These are phyloP conservation scores for Pangasius macronema DNA, from an alignment of 2,797 vertebrate genomes.

Conservation along the genomic window DNA sequence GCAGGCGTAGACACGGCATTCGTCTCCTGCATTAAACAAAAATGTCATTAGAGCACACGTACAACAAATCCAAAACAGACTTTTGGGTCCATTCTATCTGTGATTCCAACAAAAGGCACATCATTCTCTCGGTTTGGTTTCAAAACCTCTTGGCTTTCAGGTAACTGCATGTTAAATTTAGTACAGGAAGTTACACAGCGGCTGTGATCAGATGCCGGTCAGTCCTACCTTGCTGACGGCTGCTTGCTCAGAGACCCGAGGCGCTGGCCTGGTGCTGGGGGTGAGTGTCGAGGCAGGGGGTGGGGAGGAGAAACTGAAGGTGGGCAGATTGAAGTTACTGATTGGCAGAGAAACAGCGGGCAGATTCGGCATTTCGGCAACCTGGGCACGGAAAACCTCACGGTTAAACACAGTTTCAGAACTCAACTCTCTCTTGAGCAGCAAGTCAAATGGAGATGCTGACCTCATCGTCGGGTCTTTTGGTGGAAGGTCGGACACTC, in stretches of 20 bases:
- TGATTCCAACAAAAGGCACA: background rate
- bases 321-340: constrained; percentile 80
- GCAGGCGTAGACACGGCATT: constrained; percentile 68
- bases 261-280: constrained; percentile 47
- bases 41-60: background rate
- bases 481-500: constrained; percentile 74
- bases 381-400: constrained; percentile 64
- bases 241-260: constrained; percentile 58
- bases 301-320: constrained; percentile 84
- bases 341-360: constrained; percentile 88
- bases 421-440: background rate
- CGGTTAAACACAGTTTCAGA: background rate
- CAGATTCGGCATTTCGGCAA: constrained; percentile 77
- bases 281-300: constrained; percentile 65
- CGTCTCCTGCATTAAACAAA: constrained; percentile 70
- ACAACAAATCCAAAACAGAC: background rate
- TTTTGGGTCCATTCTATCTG: background rate
- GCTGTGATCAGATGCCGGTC: background rate
- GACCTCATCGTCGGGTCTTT: constrained; percentile 77
- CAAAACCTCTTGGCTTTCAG: background rate
- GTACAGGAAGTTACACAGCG: background rate
- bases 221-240: constrained; percentile 63
- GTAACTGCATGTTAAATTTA: background rate
- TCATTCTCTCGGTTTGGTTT: background rate
- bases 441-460: background rate